Evolutionary conservation across 2,888 invertebrate species (phyloP), one percentile per base, ranked within the genome.

Genomic region (Cosmopolites sordidus): DNA sequence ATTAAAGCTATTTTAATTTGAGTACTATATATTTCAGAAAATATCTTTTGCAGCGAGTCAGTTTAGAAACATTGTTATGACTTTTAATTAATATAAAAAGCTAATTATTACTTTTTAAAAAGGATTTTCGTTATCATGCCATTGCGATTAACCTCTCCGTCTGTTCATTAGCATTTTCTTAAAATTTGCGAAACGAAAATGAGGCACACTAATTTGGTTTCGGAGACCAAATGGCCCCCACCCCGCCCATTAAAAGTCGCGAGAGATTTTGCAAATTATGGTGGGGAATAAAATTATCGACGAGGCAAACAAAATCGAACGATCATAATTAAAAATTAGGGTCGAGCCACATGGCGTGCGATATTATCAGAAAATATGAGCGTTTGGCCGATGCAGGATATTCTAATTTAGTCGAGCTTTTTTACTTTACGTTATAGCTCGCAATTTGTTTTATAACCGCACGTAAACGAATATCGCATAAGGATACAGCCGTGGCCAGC

Each of bases 261-360:
- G 54, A 45, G 54, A 33, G 33, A 54, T 54, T 54, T 54, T 30
- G 50, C 54, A 54, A 54, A 50, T 54, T 54, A 47, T 27, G 33
- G 33, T 12, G 33, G 54, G 54, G 50, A 50, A 51, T 50, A 43
- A 54, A 50, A 54, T 54, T 54, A 54, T 43, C 47, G 45, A 15
- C 15, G 43, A 16, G 18, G 6, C 43, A 50, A 15, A 16, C 17
- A 43, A 43, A 16, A 18, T 33, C 33, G 33, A 48, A 48, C 17
- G 29, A 45, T 51, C 44, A 40, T 40, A 51, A 51, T 51, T 51
- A 51, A 51, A 51, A 47, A 47, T 45, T 45, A 18, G 44, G 22
- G 22, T 27, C 44, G 9, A 12, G 12, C 18, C 51, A 45, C 33
- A 51, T 51, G 51, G 51, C 45, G 51, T 51, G 51, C 51, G 51